phyloP scores from a whole-genome alignment of 2,888 invertebrate genomes.

The Diploptera punctata region DNA sequence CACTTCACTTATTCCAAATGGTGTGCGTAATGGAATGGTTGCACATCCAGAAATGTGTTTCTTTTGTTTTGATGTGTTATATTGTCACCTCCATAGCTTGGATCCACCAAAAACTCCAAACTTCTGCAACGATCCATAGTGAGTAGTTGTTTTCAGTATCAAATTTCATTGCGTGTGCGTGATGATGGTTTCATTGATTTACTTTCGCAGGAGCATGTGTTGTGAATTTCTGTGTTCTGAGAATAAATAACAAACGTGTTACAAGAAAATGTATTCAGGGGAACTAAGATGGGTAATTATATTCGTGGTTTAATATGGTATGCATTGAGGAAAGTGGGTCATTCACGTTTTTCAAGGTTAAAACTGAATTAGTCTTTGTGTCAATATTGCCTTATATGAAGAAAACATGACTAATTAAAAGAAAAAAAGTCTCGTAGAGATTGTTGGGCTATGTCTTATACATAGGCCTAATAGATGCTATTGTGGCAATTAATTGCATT shows the following conservation, averaged over 20 bases:
- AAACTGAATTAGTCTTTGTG: slow-evolving; percentile 7
- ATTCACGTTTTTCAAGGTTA: slow-evolving; percentile 6
- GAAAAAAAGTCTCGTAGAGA: too few species aligned
- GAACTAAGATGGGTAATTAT: not conserved
- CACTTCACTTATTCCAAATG: slow-evolving; percentile 58
- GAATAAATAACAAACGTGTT: not conserved
- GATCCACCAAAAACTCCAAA: slow-evolving; percentile 90
- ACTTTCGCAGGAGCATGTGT: not conserved
- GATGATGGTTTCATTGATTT: not conserved
- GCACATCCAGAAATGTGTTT: slow-evolving; percentile 97
- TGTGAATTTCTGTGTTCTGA: not conserved
- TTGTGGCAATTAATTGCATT: too few species aligned
- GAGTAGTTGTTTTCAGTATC: slow-evolving; percentile 59
- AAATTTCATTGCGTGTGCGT: slow-evolving; percentile 24
- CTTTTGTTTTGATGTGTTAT: slow-evolving; percentile 98
- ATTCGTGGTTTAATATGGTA: not conserved
- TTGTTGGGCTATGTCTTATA: too few species aligned
- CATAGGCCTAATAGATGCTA: too few species aligned
- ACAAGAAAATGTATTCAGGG: not conserved
- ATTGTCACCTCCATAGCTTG: slow-evolving; percentile 91
- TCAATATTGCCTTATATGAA: not conserved
- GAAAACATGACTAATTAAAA: too few species aligned
- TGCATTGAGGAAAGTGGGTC: slow-evolving; percentile 15
- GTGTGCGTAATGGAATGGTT: slow-evolving; percentile 64
- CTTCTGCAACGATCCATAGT: slow-evolving; percentile 96